These are phyloP conservation scores for Cyprinodon brontotheroides DNA, from an alignment of 2,113 vertebrate genomes.

Conservation along the genomic window DNA sequence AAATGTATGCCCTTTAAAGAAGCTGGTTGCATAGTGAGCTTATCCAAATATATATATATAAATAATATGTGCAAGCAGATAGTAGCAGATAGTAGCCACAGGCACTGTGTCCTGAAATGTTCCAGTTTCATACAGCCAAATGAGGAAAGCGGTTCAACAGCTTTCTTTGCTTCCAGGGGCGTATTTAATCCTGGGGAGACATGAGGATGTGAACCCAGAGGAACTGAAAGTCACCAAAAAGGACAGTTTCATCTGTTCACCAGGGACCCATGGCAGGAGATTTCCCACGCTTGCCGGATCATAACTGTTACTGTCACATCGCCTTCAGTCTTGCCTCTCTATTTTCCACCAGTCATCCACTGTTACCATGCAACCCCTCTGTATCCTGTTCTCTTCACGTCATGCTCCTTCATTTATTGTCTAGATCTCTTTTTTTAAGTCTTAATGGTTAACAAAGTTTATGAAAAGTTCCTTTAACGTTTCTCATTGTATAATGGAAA, in stretches of 20 bases:
- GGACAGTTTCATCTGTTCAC: constrained; percentile 67
- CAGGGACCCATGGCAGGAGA: constrained; percentile 59
- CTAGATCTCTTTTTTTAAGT: background rate
- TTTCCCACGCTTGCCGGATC: constrained; percentile 78
- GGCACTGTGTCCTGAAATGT: no score
- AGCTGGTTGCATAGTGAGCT: no score
- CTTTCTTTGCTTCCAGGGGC: constrained; percentile 5
- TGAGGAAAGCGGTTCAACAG: constrained; percentile 6
- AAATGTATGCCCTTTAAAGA: no score
- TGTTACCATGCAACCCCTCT: constrained; percentile 8
- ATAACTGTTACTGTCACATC: constrained; percentile 11
- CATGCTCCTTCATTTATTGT: constrained; percentile 7
- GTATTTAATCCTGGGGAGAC: constrained; percentile 47
- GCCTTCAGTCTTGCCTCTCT: constrained; percentile 17
- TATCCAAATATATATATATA: no score
- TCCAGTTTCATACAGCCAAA: background rate
- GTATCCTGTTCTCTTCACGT: constrained; percentile 1
- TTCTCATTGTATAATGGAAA: background rate
- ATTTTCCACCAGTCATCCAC: constrained; percentile 11
- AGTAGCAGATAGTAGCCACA: no score
- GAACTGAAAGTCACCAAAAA: constrained; percentile 66
- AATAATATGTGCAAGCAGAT: no score
- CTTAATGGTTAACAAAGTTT: background rate
- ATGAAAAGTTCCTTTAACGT: background rate
- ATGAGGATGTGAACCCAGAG: constrained; percentile 61